Evolutionary conservation across 2,113 vertebrate genomes (phyloP).

Genomic region (Epinephelus lanceolatus): DNA sequence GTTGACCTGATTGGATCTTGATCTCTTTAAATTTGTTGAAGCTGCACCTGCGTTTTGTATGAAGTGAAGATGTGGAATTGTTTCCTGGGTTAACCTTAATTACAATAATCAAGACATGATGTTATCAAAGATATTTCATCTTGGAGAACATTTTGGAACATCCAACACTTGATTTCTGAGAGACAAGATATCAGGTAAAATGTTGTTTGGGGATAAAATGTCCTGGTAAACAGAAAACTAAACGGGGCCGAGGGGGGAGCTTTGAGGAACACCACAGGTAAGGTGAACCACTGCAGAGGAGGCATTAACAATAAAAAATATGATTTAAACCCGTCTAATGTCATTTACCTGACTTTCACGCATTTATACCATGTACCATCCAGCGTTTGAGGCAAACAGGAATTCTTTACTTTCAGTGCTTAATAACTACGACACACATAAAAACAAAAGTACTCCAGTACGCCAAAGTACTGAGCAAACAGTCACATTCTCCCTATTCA

Average conservation of each 20-base stretch:
- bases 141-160: not conserved
- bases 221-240: not conserved
- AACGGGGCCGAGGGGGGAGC: not conserved
- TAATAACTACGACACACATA: not conserved
- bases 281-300: not conserved
- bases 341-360: not conserved
- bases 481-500: not conserved
- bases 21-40: not conserved
- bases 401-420: not conserved
- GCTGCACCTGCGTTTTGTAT: not conserved
- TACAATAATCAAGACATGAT: not conserved
- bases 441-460: not conserved
- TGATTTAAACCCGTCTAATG: not conserved
- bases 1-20: not conserved
- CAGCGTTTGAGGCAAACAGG: not conserved
- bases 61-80: no score
- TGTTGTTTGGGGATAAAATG: no score
- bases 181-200: not conserved
- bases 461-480: slow-evolving; percentile 1
- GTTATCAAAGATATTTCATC: no score
- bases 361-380: not conserved
- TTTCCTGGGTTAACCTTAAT: not conserved
- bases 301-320: not conserved
- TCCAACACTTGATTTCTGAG: not conserved
- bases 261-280: no score